phyloP scores from a whole-genome alignment of 2,888 invertebrate genomes.

The Lydus trimaculatus region DNA sequence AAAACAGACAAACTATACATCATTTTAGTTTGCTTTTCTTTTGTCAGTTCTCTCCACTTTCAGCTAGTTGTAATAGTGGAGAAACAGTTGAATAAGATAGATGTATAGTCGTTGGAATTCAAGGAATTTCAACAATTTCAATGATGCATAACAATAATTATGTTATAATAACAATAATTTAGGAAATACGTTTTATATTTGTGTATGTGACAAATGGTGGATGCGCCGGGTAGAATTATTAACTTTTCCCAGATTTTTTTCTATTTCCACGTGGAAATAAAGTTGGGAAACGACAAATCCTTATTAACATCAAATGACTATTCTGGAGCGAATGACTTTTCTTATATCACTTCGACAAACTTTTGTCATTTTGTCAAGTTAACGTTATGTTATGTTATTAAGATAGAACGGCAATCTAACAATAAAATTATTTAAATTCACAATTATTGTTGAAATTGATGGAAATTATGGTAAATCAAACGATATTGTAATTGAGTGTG shows the following conservation, averaged over 20 bases:
- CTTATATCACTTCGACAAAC: not conserved
- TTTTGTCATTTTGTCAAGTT: not conserved
- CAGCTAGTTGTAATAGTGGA: not conserved
- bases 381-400: not conserved
- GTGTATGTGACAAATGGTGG: not conserved
- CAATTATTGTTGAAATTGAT: not conserved
- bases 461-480: not conserved
- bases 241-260: not conserved
- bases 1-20: not conserved
- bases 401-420: not conserved
- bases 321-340: not conserved
- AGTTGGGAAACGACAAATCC: not conserved
- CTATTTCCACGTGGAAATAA: not conserved
- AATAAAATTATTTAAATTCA: not conserved
- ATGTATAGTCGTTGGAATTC: not conserved
- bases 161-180: no score
- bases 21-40: not conserved
- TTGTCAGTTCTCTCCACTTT: not conserved
- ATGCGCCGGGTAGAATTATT: not conserved
- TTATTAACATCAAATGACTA: not conserved
- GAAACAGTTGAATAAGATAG: not conserved
- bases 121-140: not conserved
- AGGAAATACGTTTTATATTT: not conserved
- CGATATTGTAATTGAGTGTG: not conserved
- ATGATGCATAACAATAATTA: not conserved